A percentile compares a stretch with the other conserved stretches of the same genome.
Evolutionary conservation across 2,797 vertebrate species (phyloP).

Genomic region (Tragelaphus eurycerus): DNA sequence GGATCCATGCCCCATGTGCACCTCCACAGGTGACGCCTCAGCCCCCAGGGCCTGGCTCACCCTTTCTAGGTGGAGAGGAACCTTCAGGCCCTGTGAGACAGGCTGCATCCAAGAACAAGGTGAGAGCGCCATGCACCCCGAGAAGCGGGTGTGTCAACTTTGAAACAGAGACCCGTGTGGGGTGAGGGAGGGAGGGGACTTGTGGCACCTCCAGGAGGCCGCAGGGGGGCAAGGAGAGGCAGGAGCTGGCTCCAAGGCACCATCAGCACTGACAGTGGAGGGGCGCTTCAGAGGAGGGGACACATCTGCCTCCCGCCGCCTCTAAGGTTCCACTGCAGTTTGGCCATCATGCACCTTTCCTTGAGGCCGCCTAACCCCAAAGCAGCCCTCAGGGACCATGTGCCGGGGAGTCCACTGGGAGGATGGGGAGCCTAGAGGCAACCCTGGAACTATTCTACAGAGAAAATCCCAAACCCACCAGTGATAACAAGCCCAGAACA

Average conservation of each 20-base stretch:
- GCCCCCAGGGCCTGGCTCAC: accelerated
- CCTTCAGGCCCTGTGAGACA: background rate
- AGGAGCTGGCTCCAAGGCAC: accelerated
- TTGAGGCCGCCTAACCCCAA: accelerated
- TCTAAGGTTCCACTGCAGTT: too few relatives aligned
- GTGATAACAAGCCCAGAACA: background rate
- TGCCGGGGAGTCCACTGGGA: background rate
- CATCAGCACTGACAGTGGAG: background rate
- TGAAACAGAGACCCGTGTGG: background rate
- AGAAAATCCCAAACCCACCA: background rate
- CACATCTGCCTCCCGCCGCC: background rate
- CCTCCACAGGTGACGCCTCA: background rate
- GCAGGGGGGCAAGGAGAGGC: accelerated
- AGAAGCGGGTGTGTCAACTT: background rate
- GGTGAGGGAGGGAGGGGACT: background rate
- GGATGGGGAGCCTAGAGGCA: background rate
- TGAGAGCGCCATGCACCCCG: accelerated
- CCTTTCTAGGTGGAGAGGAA: background rate
- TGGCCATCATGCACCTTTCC: background rate
- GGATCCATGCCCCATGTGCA: background rate
- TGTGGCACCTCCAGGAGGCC: too few relatives aligned
- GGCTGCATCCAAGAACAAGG: background rate
- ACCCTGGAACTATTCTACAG: background rate
- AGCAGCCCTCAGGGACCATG: background rate
- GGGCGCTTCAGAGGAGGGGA: background rate